Conservation (phyloP, 2,113 vertebrate genomes). For the Picathartes gymnocephalus region DNA sequence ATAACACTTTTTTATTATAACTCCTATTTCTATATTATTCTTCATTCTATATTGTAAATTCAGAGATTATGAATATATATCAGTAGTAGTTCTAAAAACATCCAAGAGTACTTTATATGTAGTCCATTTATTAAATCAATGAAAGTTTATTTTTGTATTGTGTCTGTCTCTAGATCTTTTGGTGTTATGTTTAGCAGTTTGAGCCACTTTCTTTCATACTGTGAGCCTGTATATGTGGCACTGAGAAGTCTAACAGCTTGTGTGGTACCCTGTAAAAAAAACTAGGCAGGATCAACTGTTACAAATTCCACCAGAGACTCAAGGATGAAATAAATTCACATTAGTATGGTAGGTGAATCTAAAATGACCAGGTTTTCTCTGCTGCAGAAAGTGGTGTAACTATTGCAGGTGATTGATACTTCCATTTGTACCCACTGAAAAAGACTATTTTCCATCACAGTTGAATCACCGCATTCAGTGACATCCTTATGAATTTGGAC, state of each 20-base stretch:
- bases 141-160: not conserved
- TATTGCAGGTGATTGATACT: not conserved
- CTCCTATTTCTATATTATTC: not conserved
- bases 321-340: not conserved
- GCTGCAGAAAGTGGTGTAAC: not conserved
- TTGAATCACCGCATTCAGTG: not conserved
- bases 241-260: not conserved
- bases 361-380: not conserved
- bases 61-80: constrained; percentile 35
- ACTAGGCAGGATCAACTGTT: not conserved
- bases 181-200: not conserved
- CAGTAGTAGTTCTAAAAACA: not conserved
- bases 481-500: not conserved
- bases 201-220: not conserved
- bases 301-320: not conserved
- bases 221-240: not conserved
- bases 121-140: not conserved
- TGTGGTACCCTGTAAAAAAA: not conserved
- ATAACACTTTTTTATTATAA: not conserved
- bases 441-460: not conserved
- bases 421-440: not conserved
- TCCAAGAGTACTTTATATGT: not conserved
- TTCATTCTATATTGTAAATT: not conserved
- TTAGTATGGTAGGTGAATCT: not conserved
- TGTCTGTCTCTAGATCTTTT: not conserved